Percentiles rank a stretch among this genome's conserved stretches.
Conservation (phyloP, 2,797 vertebrate species). For the Rhabdophis nuchalis region DNA sequence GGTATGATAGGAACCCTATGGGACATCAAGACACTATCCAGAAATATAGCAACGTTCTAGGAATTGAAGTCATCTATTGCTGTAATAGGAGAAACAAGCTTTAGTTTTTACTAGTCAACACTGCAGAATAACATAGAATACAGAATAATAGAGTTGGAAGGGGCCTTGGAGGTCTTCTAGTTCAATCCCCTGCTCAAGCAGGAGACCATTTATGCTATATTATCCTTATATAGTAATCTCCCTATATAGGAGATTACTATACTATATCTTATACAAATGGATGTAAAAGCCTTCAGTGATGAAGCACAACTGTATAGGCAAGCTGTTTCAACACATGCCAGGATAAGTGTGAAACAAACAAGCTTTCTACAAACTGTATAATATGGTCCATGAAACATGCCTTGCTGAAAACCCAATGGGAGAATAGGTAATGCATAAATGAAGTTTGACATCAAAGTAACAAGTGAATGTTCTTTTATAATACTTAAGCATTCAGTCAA, state of each 20-base stretch:
- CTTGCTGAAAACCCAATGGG: neutral
- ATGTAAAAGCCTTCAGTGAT: neutral
- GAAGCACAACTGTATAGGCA: neutral
- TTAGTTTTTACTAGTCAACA: neutral
- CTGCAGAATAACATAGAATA: neutral
- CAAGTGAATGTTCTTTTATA: conserved; percentile 16
- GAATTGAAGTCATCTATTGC: neutral
- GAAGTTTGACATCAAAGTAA: neutral
- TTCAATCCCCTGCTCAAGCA: neutral
- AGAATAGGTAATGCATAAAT: neutral
- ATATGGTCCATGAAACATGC: neutral
- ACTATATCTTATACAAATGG: neutral
- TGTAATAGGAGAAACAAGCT: neutral
- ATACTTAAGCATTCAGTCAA: conserved; percentile 1
- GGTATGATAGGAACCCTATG: neutral
- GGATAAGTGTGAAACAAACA: neutral
- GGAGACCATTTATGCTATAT: neutral
- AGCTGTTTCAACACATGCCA: neutral
- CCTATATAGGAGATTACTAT: no score
- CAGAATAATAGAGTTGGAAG: neutral
- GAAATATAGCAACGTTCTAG: neutral
- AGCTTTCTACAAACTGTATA: neutral
- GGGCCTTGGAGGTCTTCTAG: neutral
- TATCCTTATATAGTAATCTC: no score
- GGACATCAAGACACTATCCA: neutral